Conservation (phyloP, 2,797 vertebrate genomes). For the Hipposideros larvatus region DNA sequence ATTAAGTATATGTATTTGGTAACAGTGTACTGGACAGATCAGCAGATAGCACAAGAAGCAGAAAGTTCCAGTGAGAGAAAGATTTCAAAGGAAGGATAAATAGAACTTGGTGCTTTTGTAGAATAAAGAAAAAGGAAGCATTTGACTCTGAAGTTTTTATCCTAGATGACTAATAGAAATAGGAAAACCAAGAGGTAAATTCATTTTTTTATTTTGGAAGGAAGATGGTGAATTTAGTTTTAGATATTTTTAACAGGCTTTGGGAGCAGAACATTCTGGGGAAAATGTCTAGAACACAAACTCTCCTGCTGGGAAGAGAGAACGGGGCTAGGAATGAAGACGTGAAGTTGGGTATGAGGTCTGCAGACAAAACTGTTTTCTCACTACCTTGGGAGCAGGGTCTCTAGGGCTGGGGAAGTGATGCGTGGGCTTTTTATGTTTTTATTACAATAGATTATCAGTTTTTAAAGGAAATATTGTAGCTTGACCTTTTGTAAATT, state of each 20-base stretch:
- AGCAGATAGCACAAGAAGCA: constrained; percentile 12
- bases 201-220: constrained; percentile 31
- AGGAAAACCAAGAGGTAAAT: constrained; percentile 27
- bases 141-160: constrained; percentile 56
- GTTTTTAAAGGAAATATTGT: constrained; percentile 35
- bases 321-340: not conserved
- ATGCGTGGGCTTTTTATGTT: not conserved
- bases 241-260: constrained; percentile 28
- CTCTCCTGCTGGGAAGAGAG: not conserved
- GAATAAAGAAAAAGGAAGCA: constrained; percentile 44
- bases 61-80: not conserved
- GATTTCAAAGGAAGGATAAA: not conserved
- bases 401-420: not conserved
- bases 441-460: not conserved
- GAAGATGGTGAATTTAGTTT: constrained; percentile 22
- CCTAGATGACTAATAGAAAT: constrained; percentile 2
- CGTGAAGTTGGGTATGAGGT: not conserved
- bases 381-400: not conserved
- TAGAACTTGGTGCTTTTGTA: constrained; percentile 32
- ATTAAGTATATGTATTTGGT: constrained; percentile 27
- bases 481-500: constrained; percentile 6
- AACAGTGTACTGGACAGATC: not conserved
- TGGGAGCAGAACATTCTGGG: not conserved
- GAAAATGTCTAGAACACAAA: not conserved
- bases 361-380: not conserved